phyloP scores from a whole-genome alignment of 2,888 invertebrate genomes.

The Ametastegia equiseti region DNA sequence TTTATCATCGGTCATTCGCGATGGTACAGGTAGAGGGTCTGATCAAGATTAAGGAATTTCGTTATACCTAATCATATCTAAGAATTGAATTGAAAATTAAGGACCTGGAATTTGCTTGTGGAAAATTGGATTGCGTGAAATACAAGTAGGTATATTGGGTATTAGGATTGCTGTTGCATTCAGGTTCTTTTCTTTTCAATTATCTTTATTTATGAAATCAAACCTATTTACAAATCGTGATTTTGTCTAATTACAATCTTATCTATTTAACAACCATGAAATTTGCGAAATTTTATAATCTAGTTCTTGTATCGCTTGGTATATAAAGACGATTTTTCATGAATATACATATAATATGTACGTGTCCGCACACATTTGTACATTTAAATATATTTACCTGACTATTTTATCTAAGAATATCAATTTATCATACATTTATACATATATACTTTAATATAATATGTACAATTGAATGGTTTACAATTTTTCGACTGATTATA shows the following conservation, averaged over 20 bases:
- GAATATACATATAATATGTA: neutral
- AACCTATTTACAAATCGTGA: conserved; percentile 54
- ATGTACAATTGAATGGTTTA: conserved; percentile 1
- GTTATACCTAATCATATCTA: no score
- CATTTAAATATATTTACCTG: neutral
- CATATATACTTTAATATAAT: conserved; percentile 50
- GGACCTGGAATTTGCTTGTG: neutral
- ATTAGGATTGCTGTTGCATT: neutral
- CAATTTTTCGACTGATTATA: conserved; percentile 14
- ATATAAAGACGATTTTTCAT: neutral
- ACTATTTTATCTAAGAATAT: neutral
- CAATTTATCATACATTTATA: conserved; percentile 67
- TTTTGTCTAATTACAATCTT: conserved; percentile 39
- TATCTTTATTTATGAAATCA: conserved; percentile 65
- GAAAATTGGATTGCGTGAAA: neutral
- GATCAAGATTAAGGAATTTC: neutral
- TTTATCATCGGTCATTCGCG: neutral
- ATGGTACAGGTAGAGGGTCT: neutral
- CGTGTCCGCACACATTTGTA: neutral
- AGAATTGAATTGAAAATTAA: neutral
- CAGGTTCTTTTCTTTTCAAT: conserved; percentile 41
- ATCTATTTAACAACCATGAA: conserved; percentile 22
- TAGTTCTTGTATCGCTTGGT: neutral
- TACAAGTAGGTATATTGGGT: neutral
- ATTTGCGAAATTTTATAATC: conserved; percentile 30